phyloP scores from a whole-genome alignment of 2,797 vertebrate genomes.

The Enteromius trimaculatus region DNA sequence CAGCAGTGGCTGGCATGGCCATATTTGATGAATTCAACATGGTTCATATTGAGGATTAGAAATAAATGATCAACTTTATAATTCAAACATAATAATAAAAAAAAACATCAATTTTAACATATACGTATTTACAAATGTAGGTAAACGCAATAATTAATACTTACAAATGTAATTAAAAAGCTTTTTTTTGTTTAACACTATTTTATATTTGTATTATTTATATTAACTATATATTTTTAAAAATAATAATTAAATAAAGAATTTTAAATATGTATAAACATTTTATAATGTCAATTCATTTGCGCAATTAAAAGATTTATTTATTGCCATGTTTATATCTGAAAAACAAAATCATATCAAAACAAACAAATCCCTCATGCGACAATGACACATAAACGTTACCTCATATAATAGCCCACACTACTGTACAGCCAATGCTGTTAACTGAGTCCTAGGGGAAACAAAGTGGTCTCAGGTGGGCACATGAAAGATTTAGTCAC shows the following conservation, averaged over 20 bases:
- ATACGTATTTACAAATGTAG: neutral
- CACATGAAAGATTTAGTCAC: neutral
- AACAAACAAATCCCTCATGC: neutral
- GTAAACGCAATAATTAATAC: neutral
- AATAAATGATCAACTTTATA: neutral
- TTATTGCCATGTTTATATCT: neutral
- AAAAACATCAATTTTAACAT: neutral
- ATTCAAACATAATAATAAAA: neutral
- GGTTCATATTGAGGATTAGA: neutral
- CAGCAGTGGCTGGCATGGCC: conserved; percentile 45
- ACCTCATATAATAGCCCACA: neutral
- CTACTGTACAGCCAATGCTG: neutral
- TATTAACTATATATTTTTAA: neutral
- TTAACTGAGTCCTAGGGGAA: neutral
- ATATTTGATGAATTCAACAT: neutral
- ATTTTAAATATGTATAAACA: neutral
- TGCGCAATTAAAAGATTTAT: neutral
- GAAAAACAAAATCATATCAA: neutral
- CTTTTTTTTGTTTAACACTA: neutral
- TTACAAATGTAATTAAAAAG: too few relatives aligned
- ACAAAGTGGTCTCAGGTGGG: neutral
- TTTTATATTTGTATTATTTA: neutral
- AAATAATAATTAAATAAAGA: neutral
- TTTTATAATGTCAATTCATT: neutral
- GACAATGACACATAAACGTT: neutral